Base-by-base conservation (phyloP, 37 sponge, comb jelly and placozoan genomes). In the Petrosia ficiformis region DNA sequence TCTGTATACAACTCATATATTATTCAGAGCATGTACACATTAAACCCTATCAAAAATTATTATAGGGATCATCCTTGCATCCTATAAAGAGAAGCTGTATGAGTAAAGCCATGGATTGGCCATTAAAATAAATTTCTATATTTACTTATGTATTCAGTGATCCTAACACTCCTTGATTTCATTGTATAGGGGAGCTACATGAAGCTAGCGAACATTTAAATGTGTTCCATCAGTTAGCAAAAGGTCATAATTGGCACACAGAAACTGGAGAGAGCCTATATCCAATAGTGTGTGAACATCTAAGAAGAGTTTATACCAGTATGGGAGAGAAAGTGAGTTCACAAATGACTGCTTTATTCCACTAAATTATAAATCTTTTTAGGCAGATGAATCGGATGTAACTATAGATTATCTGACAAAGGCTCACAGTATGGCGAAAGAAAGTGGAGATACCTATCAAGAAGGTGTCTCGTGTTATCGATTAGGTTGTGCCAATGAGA, bases 381-480 rank as follows among this genome's bases (percentile, higher is more conserved):
- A 73, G 33, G 66, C 75, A 43, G 82, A 63, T 1, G 69, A 74
- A 29, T 28, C 57, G 0, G 16, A 25, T 1, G 56, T 60, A 4
- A 75, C 73, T 16, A 89, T 93, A 16, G 35, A 83, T 19, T 86
- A 67, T 42, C 67, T 94, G 39, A 67, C 65, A 34, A 89, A 94
- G 37, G 95, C 95, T 42, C 74, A 81, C 54, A 91, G 82, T 26
- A 72, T 82, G 59, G 87, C 88, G 5, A 82, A 63, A 64, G 92
- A 89, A 71, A 77, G 92, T 48, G 81, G 89, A 0, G 74, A 87
- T 39, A 43, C 78, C 4, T 65, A 84, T 33, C 82, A 84, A 54
- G 95, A 94, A 65, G 95, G 90, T 0, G 64, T 90, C 71, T 81
- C 91, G 4, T 73, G 84, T 70, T 90, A 94, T 74, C 42, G 92